Base-by-base conservation (phyloP, 2,113 vertebrate genomes). In the Zingel zingel region DNA sequence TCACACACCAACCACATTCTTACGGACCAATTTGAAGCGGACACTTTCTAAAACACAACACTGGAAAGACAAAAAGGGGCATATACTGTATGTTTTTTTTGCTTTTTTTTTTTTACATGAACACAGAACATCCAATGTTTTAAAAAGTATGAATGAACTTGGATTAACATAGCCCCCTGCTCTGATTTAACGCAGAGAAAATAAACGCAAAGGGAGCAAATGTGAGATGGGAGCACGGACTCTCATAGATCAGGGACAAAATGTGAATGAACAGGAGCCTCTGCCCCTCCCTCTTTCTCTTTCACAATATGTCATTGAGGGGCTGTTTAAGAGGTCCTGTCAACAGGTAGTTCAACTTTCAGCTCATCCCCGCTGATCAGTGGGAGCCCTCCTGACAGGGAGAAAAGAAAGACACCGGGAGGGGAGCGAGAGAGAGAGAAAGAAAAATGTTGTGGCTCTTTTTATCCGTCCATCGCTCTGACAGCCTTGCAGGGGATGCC, bases 261-360 rank as follows among this genome's bases (percentile, higher is more conserved):
- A 84, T 74, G 62, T 69, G 85, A 84, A 89, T 81, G 90, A 89
- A 86, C 86, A 91, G 86, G 83, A 83, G 81, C 59, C 88, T 81
- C 67, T 59, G 70, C 72, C 80, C 91, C 89, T 84, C 92, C 92
- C 63, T 82, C 91, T 90, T 86, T 88, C 85, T 81, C 89, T 77
- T 84, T 86, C 93, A 97, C 96, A 97, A 95, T 96, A 95, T 94
- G 94, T 96, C 95, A 96, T 96, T 96, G 96, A 97, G 94, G 93
- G 93, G 92, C 73, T 92, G 92, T 94, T 95, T 96, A 95, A 95
- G 95, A 94, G 94, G 93, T 94, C 94, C 94, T 95, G 96, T 97
- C 96, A 96, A 96, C 91, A 95, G 95, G 94, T 95, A 94, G 94
- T 96, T 97, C 95, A 84, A 90, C 95, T 97, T 95, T 96, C 94